Evolutionary conservation across 2,797 vertebrate species (phyloP).

Genomic region (Apogon hyalosoma): DNA sequence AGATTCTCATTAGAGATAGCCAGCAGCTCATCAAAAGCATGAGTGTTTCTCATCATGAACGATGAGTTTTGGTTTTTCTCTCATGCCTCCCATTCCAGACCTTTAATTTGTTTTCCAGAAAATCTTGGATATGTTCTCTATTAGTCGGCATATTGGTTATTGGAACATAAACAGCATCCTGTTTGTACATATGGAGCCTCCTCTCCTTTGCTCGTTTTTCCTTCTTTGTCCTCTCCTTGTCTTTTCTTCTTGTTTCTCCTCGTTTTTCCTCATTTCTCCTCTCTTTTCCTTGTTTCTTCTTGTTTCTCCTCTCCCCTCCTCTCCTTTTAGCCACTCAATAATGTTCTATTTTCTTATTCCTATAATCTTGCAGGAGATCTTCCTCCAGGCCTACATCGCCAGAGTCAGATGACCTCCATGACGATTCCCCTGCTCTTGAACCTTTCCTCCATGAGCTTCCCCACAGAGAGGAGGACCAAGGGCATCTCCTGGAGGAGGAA

Average conservation of each 20-base stretch:
- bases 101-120: conserved; percentile 38
- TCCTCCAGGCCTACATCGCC: conserved; percentile 49
- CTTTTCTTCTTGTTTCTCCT: background rate
- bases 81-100: conserved; percentile 22
- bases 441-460: conserved; percentile 82
- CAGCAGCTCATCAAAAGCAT: conserved; percentile 17
- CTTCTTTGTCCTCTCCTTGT: background rate
- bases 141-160: conserved; percentile 19
- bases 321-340: background rate
- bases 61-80: conserved; percentile 21
- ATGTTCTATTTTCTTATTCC: conserved; percentile 6
- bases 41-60: conserved; percentile 32
- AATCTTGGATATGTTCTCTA: conserved; percentile 31
- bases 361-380: conserved; percentile 46
- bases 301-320: background rate
- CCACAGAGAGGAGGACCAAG: conserved; percentile 69
- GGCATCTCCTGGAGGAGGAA: conserved; percentile 70
- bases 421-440: conserved; percentile 64
- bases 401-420: conserved; percentile 62
- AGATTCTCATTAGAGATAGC: conserved; percentile 7
- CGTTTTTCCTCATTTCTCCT: background rate
- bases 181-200: conserved; percentile 5
- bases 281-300: background rate
- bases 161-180: conserved; percentile 15
- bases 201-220: background rate